A percentile compares a stretch with the other conserved stretches of the same genome.
Conservation (phyloP, 2,888 invertebrate genomes). For the Drosophila pullipes region DNA sequence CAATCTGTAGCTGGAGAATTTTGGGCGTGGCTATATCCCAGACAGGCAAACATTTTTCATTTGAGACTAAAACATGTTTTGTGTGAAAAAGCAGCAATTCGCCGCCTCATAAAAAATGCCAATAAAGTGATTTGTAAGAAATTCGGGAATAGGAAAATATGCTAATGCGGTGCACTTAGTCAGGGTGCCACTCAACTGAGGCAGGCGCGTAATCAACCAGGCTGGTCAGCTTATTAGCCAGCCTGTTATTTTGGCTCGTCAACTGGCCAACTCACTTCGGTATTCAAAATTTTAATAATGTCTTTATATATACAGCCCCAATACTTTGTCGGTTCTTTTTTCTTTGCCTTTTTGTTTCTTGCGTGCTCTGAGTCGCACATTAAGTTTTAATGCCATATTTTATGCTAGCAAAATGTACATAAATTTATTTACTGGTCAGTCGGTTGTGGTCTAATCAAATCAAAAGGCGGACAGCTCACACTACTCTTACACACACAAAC, state of each 20-base stretch:
- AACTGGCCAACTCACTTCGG: slow-evolving; percentile 42
- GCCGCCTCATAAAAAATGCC: slow-evolving; percentile 75
- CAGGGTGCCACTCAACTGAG: slow-evolving; percentile 34
- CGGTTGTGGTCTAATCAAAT: slow-evolving; percentile 71
- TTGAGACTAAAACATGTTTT: slow-evolving; percentile 40
- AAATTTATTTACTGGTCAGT: slow-evolving; percentile 65
- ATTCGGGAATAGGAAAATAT: slow-evolving; percentile 47
- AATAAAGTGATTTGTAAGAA: slow-evolving; percentile 74
- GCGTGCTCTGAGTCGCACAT: slow-evolving; percentile 69
- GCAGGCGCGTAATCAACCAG: slow-evolving; percentile 47
- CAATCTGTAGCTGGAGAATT: slow-evolving; percentile 51
- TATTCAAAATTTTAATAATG: slow-evolving; percentile 63
- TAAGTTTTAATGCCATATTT: slow-evolving; percentile 80
- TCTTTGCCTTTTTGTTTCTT: slow-evolving; percentile 31
- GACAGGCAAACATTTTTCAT: slow-evolving; percentile 43
- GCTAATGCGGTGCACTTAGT: slow-evolving; percentile 67
- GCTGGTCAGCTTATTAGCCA: slow-evolving; percentile 63
- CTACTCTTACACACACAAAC: neutral
- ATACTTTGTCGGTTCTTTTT: slow-evolving; percentile 1
- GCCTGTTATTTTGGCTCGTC: slow-evolving; percentile 62
- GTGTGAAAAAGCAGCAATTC: slow-evolving; percentile 50
- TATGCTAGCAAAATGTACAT: slow-evolving; percentile 75
- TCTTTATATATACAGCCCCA: slow-evolving; percentile 56
- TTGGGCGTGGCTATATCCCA: slow-evolving; percentile 9
- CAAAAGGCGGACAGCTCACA: slow-evolving; percentile 54